These are phyloP conservation scores for Vombatus ursinus DNA, from an alignment of 2,113 vertebrate genomes.

Conservation along the genomic window DNA sequence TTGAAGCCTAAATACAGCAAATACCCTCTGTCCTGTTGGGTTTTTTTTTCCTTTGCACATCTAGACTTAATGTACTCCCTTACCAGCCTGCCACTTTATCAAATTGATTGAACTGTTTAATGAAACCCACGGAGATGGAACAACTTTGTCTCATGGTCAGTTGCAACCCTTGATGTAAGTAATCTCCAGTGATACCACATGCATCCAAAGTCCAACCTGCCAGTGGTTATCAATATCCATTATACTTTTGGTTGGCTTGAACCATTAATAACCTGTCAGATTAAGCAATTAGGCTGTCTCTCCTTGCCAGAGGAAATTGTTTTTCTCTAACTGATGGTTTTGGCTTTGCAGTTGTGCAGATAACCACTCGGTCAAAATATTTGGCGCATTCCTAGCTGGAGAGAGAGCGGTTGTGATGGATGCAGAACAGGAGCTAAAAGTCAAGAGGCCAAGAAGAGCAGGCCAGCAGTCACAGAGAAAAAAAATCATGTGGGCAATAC, in stretches of 20 bases:
- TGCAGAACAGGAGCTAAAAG: conserved; percentile 74
- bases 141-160: conserved; percentile 78
- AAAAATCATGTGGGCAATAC: conserved; percentile 49
- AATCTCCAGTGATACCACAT: conserved; percentile 77
- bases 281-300: conserved; percentile 87
- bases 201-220: conserved; percentile 81
- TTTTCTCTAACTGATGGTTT: conserved; percentile 84
- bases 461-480: conserved; percentile 41
- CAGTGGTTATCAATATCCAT: conserved; percentile 85
- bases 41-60: conserved; percentile 29
- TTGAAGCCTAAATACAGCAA: conserved; percentile 74
- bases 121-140: conserved; percentile 79
- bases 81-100: conserved; percentile 82
- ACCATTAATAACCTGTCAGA: conserved; percentile 86
- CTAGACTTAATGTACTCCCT: conserved; percentile 78
- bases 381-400: conserved; percentile 72
- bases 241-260: conserved; percentile 83
- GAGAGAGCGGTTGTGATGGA: conserved; percentile 76
- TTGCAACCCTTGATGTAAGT: conserved; percentile 79
- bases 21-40: conserved; percentile 73
- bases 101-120: conserved; percentile 84
- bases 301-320: conserved; percentile 83
- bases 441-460: conserved; percentile 51
- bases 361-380: conserved; percentile 80
- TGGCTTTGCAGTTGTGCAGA: conserved; percentile 81